Evolutionary conservation across 2,113 vertebrate species (phyloP), one percentile per base, ranked within the genome.

Genomic region (Syngnathus typhle): DNA sequence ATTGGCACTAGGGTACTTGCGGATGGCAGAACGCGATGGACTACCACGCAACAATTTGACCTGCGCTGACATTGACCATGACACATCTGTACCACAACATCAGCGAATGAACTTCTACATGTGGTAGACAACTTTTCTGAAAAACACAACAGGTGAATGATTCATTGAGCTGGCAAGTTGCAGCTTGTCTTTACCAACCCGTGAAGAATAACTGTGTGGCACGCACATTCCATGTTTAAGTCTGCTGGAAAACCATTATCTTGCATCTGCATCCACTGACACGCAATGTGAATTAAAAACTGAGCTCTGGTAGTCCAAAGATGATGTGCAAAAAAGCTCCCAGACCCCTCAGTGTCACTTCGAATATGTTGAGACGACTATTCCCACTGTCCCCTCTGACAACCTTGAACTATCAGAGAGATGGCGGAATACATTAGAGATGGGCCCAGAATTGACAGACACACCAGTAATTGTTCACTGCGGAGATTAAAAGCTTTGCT

Each of bases 401-500:
- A 84, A 85, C 84, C 83, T 81, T 85, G 84, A 84, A 59, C 71
- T 11, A 21, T 1, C 62, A 78, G 83, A 67, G 79, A 49, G 6
- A 64, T 52, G 12, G 64, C 38, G 54, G 79, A 72, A 84, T 68
- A 75, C 65, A 75, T 76, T 56, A 73, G 75, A 76, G 64, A 72
- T 60, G 37, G 27, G 64, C 73, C 77, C 38, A 71, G 70, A 68
- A 77, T 46, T 72, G 86, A 84, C 81, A 72, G 72, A 78, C 72
- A 83, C 69, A 77, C 69, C 64, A 76, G 71, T 75, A 69, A 82
- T 85, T 78, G 79, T 86, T 78, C 84, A 71, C 68, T 21, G 37
- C 44, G 61, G 72, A 87, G 87, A 89, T 90, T 89, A 88, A 88
- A 85, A 87, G 86, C 82, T 90, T 89, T 85, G 72, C 82, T 78